Conservation (phyloP, 2,888 invertebrate species). For the Stegophylla sp. region DNA sequence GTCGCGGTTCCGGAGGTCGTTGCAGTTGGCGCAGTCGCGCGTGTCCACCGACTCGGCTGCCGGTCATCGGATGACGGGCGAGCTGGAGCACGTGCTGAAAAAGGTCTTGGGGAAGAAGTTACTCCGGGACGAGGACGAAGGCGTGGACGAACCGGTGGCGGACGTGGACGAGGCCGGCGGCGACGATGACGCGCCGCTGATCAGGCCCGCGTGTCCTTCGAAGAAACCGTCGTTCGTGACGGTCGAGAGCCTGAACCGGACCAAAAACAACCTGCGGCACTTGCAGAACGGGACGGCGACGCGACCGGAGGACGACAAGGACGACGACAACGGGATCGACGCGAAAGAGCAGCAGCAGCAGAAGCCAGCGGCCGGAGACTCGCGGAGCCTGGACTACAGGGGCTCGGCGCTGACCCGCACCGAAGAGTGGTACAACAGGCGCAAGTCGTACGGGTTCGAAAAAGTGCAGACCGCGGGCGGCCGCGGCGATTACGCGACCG, state of each 20-base stretch:
- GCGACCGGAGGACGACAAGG: conserved; percentile 55
- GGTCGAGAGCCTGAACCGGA: conserved; percentile 70
- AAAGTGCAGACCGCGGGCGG: conserved; percentile 65
- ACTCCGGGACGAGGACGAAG: background rate
- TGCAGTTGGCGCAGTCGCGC: conserved; percentile 71
- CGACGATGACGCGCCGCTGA: conserved; percentile 61
- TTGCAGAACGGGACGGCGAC: conserved; percentile 66
- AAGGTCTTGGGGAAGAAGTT: conserved; percentile 57
- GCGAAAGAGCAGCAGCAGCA: conserved; percentile 63
- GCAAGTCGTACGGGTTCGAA: conserved; percentile 81
- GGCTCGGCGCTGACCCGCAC: conserved; percentile 67
- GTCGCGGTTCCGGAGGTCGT: conserved; percentile 72
- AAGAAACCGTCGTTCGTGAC: conserved; percentile 68
- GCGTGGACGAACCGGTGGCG: conserved; percentile 18
- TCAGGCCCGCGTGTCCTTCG: conserved; percentile 60
- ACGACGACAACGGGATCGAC: conserved; percentile 67
- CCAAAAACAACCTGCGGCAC: conserved; percentile 69
- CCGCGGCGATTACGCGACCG: background rate
- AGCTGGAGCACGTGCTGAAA: conserved; percentile 60
- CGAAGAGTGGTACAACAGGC: conserved; percentile 76
- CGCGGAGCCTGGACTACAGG: conserved; percentile 63
- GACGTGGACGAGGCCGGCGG: conserved; percentile 1
- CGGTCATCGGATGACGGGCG: background rate
- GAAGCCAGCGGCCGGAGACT: conserved; percentile 20
- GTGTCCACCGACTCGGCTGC: background rate